Evolutionary conservation across 2,797 vertebrate species (phyloP).

Genomic region (Cryptoprocta ferox): DNA sequence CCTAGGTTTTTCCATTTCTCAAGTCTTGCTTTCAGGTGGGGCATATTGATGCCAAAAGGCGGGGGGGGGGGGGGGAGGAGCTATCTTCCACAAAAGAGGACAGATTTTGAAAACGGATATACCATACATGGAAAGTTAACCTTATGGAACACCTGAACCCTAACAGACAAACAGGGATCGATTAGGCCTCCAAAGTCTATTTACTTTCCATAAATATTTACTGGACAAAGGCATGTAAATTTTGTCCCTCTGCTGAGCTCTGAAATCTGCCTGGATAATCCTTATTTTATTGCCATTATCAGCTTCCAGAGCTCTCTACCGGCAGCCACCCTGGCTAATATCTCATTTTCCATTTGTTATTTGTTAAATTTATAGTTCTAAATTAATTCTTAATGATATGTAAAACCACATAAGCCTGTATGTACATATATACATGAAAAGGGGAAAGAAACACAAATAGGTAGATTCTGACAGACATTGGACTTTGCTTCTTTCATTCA

Average conservation of each 20-base stretch:
- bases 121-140: neutral
- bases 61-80: neutral
- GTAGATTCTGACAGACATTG: neutral
- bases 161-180: neutral
- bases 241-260: neutral
- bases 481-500: neutral
- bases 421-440: neutral
- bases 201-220: neutral
- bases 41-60: neutral
- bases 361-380: neutral
- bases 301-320: neutral
- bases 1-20: neutral
- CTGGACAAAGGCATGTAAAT: neutral
- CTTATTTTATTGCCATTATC: neutral
- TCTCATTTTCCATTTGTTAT: neutral
- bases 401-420: neutral
- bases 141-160: neutral
- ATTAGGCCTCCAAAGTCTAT: neutral
- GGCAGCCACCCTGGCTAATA: neutral
- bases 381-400: conserved; percentile 23
- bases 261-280: neutral
- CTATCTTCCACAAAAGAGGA: neutral
- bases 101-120: neutral
- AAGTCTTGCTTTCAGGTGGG: neutral
- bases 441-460: neutral